phyloP scores from a whole-genome alignment of 2,888 invertebrate species.

The Drosophila mimica region DNA sequence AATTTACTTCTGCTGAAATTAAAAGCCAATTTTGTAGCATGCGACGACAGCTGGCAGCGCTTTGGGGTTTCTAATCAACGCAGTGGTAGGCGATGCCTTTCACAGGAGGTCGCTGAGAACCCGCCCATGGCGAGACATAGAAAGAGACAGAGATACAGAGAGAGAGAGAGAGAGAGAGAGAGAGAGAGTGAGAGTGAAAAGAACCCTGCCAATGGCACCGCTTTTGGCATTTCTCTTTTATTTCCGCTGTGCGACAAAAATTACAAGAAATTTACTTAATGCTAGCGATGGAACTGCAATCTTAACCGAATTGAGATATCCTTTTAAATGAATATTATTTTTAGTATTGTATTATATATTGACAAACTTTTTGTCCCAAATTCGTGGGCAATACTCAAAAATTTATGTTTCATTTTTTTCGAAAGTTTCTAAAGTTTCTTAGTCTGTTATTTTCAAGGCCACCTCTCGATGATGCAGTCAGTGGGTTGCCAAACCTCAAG shows the following conservation, averaged over 20 bases:
- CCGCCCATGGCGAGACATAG: not conserved
- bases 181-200: not conserved
- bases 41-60: slow-evolving; percentile 54
- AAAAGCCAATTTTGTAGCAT: slow-evolving; percentile 71
- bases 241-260: slow-evolving; percentile 60
- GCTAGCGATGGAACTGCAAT: not conserved
- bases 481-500: slow-evolving; percentile 1
- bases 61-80: slow-evolving; percentile 67
- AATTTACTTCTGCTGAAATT: slow-evolving; percentile 73
- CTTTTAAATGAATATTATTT: not conserved
- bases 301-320: not conserved
- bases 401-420: not conserved
- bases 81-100: slow-evolving; percentile 37
- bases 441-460: not conserved
- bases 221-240: slow-evolving; percentile 54
- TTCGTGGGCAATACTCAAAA: not conserved
- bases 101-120: slow-evolving; percentile 6
- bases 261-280: slow-evolving; percentile 46
- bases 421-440: not conserved
- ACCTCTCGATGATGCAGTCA: not conserved
- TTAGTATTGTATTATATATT: not conserved
- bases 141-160: not conserved
- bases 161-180: not conserved
- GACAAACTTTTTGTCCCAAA: not conserved
- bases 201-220: slow-evolving; percentile 15